Percentiles rank a stretch among this genome's conserved stretches.
These are phyloP conservation scores for Hippoglossus stenolepis DNA, from an alignment of 2,113 vertebrate species.

Conservation along the genomic window DNA sequence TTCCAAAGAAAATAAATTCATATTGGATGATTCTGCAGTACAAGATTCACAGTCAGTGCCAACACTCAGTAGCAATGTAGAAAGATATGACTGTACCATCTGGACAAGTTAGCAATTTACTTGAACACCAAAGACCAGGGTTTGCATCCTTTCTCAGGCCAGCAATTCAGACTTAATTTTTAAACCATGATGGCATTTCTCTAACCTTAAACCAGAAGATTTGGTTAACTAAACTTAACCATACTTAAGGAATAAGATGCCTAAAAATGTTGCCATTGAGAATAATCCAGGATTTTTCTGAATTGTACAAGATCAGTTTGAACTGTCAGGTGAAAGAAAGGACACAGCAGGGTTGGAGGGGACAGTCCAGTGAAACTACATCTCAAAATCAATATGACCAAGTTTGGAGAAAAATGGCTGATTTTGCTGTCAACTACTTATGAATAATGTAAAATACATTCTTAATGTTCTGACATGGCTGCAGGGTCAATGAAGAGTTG, in stretches of 20 bases:
- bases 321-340: not conserved
- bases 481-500: conserved; percentile 57
- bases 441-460: conserved; percentile 67
- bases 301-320: not conserved
- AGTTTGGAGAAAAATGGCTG: conserved; percentile 36
- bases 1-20: conserved; percentile 12
- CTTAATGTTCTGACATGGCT: conserved; percentile 57
- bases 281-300: not conserved
- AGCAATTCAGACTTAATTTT: not conserved
- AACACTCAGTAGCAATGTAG: not conserved
- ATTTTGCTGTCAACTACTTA: conserved; percentile 32
- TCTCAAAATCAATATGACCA: conserved; percentile 27
- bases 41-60: not conserved
- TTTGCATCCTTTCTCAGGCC: conserved; percentile 5
- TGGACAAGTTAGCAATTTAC: not conserved
- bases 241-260: not conserved
- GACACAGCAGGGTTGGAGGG: not conserved
- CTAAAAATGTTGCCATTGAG: too few species aligned
- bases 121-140: not conserved
- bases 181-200: not conserved
- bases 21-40: conserved; percentile 10
- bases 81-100: not conserved
- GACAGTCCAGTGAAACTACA: conserved; percentile 9
- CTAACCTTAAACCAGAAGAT: not conserved
- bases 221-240: not conserved